Evolutionary conservation across 2,888 invertebrate genomes (phyloP).

Genomic region (Eupithecia insigniata): DNA sequence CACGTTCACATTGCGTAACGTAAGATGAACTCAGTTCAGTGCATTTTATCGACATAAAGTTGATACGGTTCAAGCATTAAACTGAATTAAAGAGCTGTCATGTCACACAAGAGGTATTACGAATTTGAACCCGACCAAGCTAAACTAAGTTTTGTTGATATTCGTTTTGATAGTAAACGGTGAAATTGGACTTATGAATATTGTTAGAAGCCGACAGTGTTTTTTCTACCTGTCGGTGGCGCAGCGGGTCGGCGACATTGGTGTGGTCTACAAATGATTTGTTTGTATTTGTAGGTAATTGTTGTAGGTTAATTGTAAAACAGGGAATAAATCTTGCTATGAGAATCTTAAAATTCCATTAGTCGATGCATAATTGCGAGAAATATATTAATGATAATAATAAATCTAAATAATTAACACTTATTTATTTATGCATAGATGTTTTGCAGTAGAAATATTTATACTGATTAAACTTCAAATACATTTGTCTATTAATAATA

Average conservation of each 20-base stretch:
- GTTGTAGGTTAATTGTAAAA: slow-evolving; percentile 3
- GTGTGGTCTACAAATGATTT: not conserved
- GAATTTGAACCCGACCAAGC: too few relatives aligned
- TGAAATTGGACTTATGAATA: too few relatives aligned
- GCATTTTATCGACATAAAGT: too few relatives aligned
- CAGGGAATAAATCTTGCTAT: slow-evolving; percentile 7
- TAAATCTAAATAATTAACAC: slow-evolving; percentile 1
- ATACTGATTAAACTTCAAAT: not conserved
- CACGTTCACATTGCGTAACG: too few relatives aligned
- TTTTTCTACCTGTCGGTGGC: not conserved
- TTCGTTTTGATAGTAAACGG: too few relatives aligned
- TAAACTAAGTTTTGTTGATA: too few relatives aligned
- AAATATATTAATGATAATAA: slow-evolving; percentile 1
- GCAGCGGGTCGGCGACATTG: not conserved
- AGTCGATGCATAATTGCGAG: not conserved
- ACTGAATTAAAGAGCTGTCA: too few relatives aligned
- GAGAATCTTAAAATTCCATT: slow-evolving; percentile 10
- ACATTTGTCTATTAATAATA: not conserved
- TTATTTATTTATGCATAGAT: not conserved
- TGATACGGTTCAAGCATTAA: too few relatives aligned
- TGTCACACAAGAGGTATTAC: too few relatives aligned
- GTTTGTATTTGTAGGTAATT: slow-evolving; percentile 4
- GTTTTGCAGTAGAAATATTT: not conserved
- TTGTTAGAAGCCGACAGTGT: not conserved
- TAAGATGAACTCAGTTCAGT: too few relatives aligned